These are phyloP conservation scores for Nanorana parkeri DNA, from an alignment of 2,113 vertebrate species.

Conservation along the genomic window DNA sequence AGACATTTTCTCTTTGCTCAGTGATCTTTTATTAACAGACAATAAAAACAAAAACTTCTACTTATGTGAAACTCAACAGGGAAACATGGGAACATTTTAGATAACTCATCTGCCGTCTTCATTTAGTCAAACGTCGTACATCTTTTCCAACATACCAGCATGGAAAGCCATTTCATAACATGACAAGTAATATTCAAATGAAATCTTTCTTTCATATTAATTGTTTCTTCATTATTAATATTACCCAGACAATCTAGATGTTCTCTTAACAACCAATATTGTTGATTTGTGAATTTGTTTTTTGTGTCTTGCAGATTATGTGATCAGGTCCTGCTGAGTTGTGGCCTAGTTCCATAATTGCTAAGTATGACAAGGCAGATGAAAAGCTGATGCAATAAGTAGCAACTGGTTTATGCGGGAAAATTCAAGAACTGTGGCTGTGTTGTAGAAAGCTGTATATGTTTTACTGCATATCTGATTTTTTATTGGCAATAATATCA, in stretches of 20 bases:
- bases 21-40: conserved; percentile 49
- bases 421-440: conserved; percentile 11
- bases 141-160: conserved; percentile 11
- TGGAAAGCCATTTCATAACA: conserved; percentile 20
- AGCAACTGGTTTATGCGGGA: conserved; percentile 1
- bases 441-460: background rate
- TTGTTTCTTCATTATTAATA: conserved; percentile 28
- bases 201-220: conserved; percentile 16
- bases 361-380: conserved; percentile 34
- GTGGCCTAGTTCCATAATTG: conserved; percentile 42
- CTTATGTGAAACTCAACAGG: conserved; percentile 43
- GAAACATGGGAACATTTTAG: conserved; percentile 31
- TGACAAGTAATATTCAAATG: conserved; percentile 9
- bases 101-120: conserved; percentile 20
- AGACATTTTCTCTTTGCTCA: conserved; percentile 29
- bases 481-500: too few species aligned
- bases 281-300: conserved; percentile 5
- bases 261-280: conserved; percentile 6
- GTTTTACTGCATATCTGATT: background rate
- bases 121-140: conserved; percentile 3
- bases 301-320: conserved; percentile 17
- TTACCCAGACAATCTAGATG: conserved; percentile 11
- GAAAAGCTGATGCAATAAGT: conserved; percentile 27
- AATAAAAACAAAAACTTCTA: conserved; percentile 36
- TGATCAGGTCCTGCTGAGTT: conserved; percentile 14